Conservation (phyloP, 2,113 vertebrate species). For the Callopanchax toddi region DNA sequence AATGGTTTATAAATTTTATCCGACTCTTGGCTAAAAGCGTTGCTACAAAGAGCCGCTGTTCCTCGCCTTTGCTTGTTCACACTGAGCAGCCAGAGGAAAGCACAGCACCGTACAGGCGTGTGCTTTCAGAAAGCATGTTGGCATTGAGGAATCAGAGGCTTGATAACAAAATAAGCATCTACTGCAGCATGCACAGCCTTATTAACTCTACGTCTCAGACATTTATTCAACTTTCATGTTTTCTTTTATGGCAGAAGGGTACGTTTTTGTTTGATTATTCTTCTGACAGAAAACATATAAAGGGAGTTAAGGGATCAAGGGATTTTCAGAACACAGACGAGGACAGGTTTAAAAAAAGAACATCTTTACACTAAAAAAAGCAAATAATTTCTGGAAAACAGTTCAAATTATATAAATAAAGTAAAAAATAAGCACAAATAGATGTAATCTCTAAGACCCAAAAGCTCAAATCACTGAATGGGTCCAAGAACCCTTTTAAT, state of each 20-base stretch:
- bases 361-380: background rate
- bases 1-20: background rate
- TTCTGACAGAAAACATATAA: too few relatives aligned
- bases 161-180: background rate
- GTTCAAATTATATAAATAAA: too few relatives aligned
- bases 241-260: background rate
- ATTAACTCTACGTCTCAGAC: background rate
- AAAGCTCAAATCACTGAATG: background rate
- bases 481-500: too few relatives aligned
- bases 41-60: background rate
- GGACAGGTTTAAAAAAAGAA: background rate
- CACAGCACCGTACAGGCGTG: background rate
- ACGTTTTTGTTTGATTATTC: background rate
- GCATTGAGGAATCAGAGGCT: constrained; percentile 2
- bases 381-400: too few relatives aligned
- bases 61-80: background rate
- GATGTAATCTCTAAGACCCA: background rate
- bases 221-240: too few relatives aligned
- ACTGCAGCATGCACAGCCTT: background rate
- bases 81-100: background rate
- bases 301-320: too few relatives aligned
- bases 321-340: too few relatives aligned
- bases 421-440: background rate
- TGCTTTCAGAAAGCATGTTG: background rate
- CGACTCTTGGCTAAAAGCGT: constrained; percentile 3